Base-by-base conservation (phyloP, 2,113 vertebrate genomes). In the Circaetus cinerascens region DNA sequence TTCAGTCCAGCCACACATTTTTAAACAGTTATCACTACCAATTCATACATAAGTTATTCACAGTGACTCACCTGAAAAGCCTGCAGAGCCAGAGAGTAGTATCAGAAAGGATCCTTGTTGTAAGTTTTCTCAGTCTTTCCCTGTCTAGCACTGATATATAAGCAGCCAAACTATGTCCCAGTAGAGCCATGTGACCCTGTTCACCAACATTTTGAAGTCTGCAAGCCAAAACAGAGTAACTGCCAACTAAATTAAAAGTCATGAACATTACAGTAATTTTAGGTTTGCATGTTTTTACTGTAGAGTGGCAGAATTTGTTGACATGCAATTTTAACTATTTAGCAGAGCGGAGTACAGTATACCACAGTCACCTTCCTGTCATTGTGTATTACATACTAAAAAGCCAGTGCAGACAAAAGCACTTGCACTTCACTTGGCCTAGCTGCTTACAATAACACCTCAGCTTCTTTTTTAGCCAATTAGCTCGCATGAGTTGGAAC, bases 71-170 rank as follows among this genome's bases (percentile, higher is more conserved):
- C 99, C 99, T 99, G 98, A 99, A 99, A 72, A 99, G 99, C 88
- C 99, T 98, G 98, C 99, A 99, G 29, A 99, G 98, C 99, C 99
- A 99, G 59, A 99, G 98, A 1, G 99, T 99, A 56, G 99, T 99
- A 95, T 99, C 99, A 3, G 99, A 99, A 87, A 99, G 98, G 96
- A 99, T 99, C 78, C 99, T 98, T 2, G 99, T 99, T 77, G 99
- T 99, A 50, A 99, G 98, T 86, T 99, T 99, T 87, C 99, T 97
- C 90, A 99, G 97, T 32, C 98, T 97, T 64, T 99, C 99, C 95
- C 98, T 98, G 96, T 99, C 99, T 98, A 99, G 86, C 67, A 99
- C 98, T 2, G 99, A 99, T 96, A 99, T 99, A 95, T 99, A 99
- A 43, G 99, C 99, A 15, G 99, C 99, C 97, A 99, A 97, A 96